phyloP scores from a whole-genome alignment of 1,140 invertebrate species.

The Pogonomyrmex barbatus region DNA sequence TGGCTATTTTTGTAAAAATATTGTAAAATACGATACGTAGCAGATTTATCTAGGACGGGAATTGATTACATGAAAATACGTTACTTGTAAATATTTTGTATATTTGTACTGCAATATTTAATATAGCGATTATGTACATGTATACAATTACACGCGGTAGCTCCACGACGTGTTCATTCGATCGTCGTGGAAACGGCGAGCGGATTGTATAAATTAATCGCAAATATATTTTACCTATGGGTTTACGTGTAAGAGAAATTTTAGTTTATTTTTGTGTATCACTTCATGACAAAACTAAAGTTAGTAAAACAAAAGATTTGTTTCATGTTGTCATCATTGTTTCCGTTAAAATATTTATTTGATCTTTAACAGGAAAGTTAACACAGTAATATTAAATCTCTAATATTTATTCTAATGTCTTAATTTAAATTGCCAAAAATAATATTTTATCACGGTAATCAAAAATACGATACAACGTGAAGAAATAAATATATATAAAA shows the following conservation, averaged over 20 bases:
- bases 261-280: neutral
- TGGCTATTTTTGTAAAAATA: constrained; percentile 54
- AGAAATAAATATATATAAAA: constrained; percentile 17
- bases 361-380: neutral
- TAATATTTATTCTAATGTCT: neutral
- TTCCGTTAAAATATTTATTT: neutral
- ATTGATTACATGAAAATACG: constrained; percentile 42
- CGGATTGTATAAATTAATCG: constrained; percentile 56
- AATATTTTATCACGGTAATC: constrained; percentile 3
- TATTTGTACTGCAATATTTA: constrained; percentile 77
- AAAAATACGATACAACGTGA: neutral
- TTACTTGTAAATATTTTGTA: constrained; percentile 77
- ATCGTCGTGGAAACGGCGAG: constrained; percentile 11
- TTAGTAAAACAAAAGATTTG: neutral
- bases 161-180: constrained; percentile 26
- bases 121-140: constrained; percentile 54
- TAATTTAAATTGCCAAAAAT: neutral
- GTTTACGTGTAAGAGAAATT: constrained; percentile 3
- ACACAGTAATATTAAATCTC: neutral
- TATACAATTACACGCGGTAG: constrained; percentile 39
- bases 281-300: neutral
- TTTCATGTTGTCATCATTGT: neutral
- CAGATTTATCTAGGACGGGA: neutral
- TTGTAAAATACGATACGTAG: constrained; percentile 52
- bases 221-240: constrained; percentile 61